Conservation (phyloP, 2,888 invertebrate species). For the Hofmannophila pseudospretella region DNA sequence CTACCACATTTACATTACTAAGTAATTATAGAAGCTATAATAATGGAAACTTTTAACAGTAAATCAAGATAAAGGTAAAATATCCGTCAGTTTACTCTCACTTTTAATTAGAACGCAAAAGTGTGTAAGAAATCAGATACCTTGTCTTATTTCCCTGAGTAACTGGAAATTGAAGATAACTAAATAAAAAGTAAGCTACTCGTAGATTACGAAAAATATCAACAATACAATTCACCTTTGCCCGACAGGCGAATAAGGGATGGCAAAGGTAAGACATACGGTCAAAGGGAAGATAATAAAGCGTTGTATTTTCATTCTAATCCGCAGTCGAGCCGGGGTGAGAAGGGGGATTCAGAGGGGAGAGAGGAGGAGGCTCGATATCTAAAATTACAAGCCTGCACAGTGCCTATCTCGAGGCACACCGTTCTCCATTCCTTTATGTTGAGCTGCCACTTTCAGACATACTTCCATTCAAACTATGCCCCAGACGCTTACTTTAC, state of each 20-base stretch:
- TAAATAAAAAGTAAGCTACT: constrained; percentile 37
- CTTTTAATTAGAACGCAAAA: constrained; percentile 8
- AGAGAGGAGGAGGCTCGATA: constrained; percentile 52
- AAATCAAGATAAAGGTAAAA: not conserved
- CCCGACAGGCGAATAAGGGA: constrained; percentile 33
- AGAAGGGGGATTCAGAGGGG: constrained; percentile 43
- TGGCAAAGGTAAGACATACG: constrained; percentile 62
- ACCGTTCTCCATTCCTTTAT: constrained; percentile 63
- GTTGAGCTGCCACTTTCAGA: constrained; percentile 69
- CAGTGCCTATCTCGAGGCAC: constrained; percentile 65
- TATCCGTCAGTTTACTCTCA: not conserved
- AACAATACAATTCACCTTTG: constrained; percentile 45
- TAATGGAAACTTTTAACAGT: constrained; percentile 7
- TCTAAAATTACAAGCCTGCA: constrained; percentile 73
- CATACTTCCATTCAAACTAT: constrained; percentile 60
- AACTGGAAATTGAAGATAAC: constrained; percentile 27
- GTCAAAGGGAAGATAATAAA: constrained; percentile 72
- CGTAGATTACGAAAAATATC: constrained; percentile 39
- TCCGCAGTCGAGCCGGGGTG: constrained; percentile 52
- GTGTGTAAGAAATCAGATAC: constrained; percentile 12
- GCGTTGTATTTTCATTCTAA: constrained; percentile 73
- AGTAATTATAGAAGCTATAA: constrained; percentile 19
- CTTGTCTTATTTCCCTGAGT: constrained; percentile 11
- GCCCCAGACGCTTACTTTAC: constrained; percentile 52
- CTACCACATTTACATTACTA: constrained; percentile 26